phyloP scores from a whole-genome alignment of 1,140 invertebrate genomes.

The Scaptomyza pallida region DNA sequence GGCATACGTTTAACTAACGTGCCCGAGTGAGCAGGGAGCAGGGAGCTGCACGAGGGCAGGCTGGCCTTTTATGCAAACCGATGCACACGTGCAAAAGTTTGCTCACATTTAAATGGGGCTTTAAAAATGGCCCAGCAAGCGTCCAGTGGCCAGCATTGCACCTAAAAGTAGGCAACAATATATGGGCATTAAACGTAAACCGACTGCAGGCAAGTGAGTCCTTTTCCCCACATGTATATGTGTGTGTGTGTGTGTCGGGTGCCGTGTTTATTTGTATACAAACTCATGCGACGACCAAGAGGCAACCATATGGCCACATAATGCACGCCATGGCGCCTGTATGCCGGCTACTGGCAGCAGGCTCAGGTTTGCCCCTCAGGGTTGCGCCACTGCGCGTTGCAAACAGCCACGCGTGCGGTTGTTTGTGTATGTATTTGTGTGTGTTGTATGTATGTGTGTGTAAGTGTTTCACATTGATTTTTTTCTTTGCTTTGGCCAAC shows the following conservation, averaged over 20 bases:
- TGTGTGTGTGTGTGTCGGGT: constrained; percentile 49
- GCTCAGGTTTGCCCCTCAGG: constrained; percentile 11
- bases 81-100: constrained; percentile 70
- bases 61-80: constrained; percentile 26
- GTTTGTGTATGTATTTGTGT: constrained; percentile 28
- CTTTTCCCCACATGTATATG: constrained; percentile 9
- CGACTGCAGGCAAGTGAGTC: constrained; percentile 63
- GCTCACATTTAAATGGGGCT: constrained; percentile 73
- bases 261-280: constrained; percentile 80
- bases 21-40: not conserved
- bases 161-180: constrained; percentile 80
- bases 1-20: constrained; percentile 74
- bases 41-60: not conserved
- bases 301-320: constrained; percentile 66
- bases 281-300: constrained; percentile 43
- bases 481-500: constrained; percentile 56
- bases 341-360: constrained; percentile 1
- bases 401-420: constrained; percentile 44
- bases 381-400: constrained; percentile 37
- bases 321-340: constrained; percentile 72
- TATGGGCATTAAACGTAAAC: constrained; percentile 80
- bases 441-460: constrained; percentile 31
- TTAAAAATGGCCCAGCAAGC: constrained; percentile 53
- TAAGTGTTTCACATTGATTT: constrained; percentile 63
- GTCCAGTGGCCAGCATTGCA: constrained; percentile 31